These are phyloP conservation scores for Rhopilema esculentum DNA, from an alignment of 30 jellyfish, hydroid and myxozoan species.

Conservation along the genomic window DNA sequence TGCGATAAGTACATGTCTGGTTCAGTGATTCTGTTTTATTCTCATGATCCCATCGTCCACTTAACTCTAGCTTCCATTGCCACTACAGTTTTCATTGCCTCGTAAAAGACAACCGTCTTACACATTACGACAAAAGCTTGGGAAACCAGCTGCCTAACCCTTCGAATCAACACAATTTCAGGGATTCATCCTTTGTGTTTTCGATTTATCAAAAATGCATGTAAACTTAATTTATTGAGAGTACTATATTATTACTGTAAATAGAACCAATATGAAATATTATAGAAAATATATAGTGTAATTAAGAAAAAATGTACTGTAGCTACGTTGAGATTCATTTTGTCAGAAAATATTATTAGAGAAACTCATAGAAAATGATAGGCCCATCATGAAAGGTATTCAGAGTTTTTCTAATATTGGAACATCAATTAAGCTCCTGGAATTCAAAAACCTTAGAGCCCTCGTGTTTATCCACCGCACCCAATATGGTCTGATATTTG, in stretches of 20 bases:
- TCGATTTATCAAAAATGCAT: conserved; percentile 17
- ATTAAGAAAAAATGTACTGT: not conserved
- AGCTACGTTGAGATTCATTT: not conserved
- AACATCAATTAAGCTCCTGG: too few species aligned
- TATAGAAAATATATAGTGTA: conserved; percentile 2
- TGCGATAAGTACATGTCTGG: not conserved
- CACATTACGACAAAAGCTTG: not conserved
- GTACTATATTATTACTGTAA: conserved; percentile 20
- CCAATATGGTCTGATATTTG: too few species aligned
- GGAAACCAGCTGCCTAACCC: conserved; percentile 3
- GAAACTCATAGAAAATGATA: too few species aligned
- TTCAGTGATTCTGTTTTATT: not conserved
- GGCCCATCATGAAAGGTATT: too few species aligned
- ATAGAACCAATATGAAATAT: not conserved
- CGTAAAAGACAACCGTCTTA: too few species aligned
- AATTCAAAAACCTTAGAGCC: too few species aligned
- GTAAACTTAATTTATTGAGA: conserved; percentile 49
- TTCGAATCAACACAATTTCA: not conserved
- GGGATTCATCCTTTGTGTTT: conserved; percentile 1
- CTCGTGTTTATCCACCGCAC: too few species aligned
- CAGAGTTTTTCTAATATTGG: too few species aligned
- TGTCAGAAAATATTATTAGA: too few species aligned
- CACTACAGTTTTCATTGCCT: not conserved
- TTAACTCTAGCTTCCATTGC: too few species aligned
- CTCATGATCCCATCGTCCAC: not conserved